Conservation (phyloP, 35 echinoderm and acorn worm species). For the Heliocidaris erythrogramma region DNA sequence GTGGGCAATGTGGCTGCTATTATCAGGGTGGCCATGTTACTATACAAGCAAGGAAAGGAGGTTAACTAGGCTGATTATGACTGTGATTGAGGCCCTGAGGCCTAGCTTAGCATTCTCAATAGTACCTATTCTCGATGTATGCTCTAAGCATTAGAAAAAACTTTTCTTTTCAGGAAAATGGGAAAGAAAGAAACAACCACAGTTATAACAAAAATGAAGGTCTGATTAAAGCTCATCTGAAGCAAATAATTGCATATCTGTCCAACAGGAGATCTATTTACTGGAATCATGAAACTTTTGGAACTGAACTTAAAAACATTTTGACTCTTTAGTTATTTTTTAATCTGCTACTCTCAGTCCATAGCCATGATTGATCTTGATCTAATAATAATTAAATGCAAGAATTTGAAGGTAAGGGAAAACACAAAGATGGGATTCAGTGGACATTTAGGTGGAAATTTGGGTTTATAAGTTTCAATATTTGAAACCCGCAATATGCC, state of each 20-base stretch:
- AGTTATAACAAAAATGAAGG: not conserved
- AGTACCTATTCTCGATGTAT: not conserved
- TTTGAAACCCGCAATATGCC: no score
- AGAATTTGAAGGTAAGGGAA: no score
- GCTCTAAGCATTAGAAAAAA: not conserved
- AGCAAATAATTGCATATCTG: not conserved
- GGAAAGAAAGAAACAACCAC: not conserved
- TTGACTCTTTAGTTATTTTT: no score
- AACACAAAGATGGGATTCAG: no score
- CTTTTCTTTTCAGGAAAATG: not conserved
- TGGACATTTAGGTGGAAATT: no score
- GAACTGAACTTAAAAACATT: not conserved
- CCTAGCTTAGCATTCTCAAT: not conserved
- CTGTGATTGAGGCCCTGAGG: not conserved
- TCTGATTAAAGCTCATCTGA: not conserved
- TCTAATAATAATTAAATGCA: no score
- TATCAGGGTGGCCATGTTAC: not conserved
- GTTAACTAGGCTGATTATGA: constrained; percentile 2
- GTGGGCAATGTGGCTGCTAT: not conserved
- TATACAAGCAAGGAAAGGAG: not conserved
- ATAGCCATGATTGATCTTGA: no score
- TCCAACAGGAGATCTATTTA: not conserved
- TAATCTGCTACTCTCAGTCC: no score
- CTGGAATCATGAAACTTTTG: not conserved
- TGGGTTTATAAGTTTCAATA: no score